phyloP scores from a whole-genome alignment of 2,888 invertebrate genomes.

The Protonemura montana region DNA sequence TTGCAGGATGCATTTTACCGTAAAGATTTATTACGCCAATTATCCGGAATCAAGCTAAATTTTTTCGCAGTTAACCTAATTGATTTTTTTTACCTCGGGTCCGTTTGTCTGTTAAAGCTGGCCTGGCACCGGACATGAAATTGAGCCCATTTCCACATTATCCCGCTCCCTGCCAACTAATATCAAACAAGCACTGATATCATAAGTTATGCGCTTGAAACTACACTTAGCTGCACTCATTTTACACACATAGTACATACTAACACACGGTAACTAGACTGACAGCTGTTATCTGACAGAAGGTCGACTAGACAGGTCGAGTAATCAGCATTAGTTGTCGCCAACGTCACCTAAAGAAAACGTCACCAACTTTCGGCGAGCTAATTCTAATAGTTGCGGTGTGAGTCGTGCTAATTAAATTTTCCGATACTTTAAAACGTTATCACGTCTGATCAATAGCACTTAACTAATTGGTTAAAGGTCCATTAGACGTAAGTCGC shows the following conservation, averaged over 20 bases:
- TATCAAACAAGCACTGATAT: neutral
- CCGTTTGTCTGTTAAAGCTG: neutral
- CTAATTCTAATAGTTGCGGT: too few relatives aligned
- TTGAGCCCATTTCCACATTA: neutral
- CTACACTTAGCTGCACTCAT: neutral
- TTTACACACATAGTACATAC: neutral
- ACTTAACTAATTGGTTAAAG: neutral
- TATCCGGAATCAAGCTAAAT: neutral
- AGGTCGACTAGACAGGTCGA: neutral
- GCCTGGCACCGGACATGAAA: neutral
- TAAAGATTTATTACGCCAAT: slow-evolving; percentile 12
- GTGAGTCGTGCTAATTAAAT: too few relatives aligned
- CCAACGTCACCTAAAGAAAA: too few relatives aligned
- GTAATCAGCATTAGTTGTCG: neutral
- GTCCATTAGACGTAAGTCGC: neutral
- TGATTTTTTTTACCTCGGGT: neutral
- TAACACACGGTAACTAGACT: neutral
- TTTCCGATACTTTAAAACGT: neutral
- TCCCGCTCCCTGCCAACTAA: neutral
- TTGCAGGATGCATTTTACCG: slow-evolving; percentile 12
- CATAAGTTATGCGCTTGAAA: neutral
- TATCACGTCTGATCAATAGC: neutral
- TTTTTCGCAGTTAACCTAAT: neutral
- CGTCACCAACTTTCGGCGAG: too few relatives aligned
- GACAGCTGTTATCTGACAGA: neutral